Conservation (phyloP, 1,140 invertebrate species). For the Arctopsyche grandis region DNA sequence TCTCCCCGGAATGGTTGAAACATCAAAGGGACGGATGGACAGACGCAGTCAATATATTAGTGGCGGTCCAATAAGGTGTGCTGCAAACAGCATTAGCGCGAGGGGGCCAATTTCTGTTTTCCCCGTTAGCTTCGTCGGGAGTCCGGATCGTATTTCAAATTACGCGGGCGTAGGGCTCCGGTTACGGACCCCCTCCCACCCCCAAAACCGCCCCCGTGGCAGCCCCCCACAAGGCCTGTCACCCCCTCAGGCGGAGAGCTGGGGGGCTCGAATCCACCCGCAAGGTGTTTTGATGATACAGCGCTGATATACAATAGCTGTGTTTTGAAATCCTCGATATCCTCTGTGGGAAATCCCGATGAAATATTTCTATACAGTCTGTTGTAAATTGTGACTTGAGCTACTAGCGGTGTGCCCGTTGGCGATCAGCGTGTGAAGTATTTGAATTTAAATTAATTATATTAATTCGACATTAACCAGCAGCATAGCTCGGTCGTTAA, state of each 20-base stretch:
- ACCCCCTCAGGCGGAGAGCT: not conserved
- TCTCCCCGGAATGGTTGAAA: not conserved
- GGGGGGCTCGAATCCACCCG: not conserved
- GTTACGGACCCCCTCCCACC: constrained; percentile 27
- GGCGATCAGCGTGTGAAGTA: no score
- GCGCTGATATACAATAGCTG: not conserved
- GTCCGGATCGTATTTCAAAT: constrained; percentile 41
- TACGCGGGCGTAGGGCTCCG: constrained; percentile 38
- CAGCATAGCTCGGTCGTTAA: no score
- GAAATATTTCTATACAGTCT: no score
- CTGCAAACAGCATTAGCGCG: constrained; percentile 39
- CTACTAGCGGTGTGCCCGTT: not conserved
- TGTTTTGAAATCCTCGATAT: no score
- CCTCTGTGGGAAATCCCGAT: no score
- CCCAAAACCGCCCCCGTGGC: not conserved
- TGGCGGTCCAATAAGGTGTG: constrained; percentile 19
- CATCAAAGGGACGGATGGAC: not conserved
- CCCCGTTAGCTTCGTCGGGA: constrained; percentile 36
- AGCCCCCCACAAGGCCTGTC: not conserved
- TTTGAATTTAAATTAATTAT: no score
- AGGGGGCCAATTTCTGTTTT: constrained; percentile 44
- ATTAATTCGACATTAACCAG: no score
- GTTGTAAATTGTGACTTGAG: no score
- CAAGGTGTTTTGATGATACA: not conserved
- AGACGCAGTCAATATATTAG: constrained; percentile 15